These are phyloP conservation scores for Torymus aiolomorphi DNA, from an alignment of 2,888 invertebrate species.

Conservation along the genomic window DNA sequence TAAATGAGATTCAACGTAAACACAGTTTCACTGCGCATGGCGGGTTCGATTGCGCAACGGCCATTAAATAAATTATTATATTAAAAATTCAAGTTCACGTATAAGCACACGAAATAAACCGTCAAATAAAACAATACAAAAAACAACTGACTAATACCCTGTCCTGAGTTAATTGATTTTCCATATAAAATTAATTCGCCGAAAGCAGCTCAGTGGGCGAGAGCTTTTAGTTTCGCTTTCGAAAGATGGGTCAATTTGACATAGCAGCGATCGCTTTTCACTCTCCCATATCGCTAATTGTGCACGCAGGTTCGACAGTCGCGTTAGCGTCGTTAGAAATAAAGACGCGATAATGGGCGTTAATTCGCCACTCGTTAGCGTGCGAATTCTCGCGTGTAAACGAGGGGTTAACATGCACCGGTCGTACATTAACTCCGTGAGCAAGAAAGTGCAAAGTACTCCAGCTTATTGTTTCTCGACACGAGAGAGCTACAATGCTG, in stretches of 20 bases:
- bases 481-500: too few relatives aligned
- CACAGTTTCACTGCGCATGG: constrained; percentile 15
- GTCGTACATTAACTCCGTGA: not conserved
- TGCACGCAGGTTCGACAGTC: not conserved
- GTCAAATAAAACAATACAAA: too few relatives aligned
- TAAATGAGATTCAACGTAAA: constrained; percentile 35
- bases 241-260: constrained; percentile 16
- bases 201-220: too few relatives aligned
- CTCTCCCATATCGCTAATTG: constrained; percentile 7
- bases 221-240: too few relatives aligned
- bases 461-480: too few relatives aligned
- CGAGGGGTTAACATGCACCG: constrained; percentile 1
- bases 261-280: constrained; percentile 18
- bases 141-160: too few relatives aligned
- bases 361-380: constrained; percentile 33
- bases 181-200: too few relatives aligned
- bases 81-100: constrained; percentile 14
- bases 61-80: constrained; percentile 5
- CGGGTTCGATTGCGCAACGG: constrained; percentile 18
- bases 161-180: too few relatives aligned
- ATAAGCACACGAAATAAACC: too few relatives aligned
- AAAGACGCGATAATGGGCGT: constrained; percentile 30
- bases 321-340: constrained; percentile 25
- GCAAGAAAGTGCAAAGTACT: constrained; percentile 9
- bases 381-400: constrained; percentile 1